Conservation (phyloP, 1,140 invertebrate species). For the Fopius arisanus region DNA sequence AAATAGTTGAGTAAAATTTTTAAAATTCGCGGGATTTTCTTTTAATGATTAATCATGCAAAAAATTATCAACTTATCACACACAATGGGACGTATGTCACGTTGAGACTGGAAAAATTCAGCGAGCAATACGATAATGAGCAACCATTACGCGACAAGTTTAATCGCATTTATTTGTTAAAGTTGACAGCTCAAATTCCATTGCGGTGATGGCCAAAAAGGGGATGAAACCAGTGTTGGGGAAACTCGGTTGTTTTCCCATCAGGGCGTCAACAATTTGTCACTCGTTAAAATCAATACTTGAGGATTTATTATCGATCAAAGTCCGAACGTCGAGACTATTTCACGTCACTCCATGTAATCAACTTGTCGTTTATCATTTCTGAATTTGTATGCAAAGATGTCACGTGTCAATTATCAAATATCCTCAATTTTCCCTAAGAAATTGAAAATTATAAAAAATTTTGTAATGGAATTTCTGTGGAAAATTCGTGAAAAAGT, state of each 20-base stretch:
- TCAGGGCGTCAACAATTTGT: slow-evolving; percentile 32
- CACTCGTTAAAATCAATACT: slow-evolving; percentile 29
- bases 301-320: slow-evolving; percentile 29
- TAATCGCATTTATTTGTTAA: slow-evolving; percentile 16
- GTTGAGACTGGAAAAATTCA: not conserved
- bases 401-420: no score
- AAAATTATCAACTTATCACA: not conserved
- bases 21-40: no score
- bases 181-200: slow-evolving; percentile 40
- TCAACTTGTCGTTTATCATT: not conserved
- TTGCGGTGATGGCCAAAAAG: not conserved
- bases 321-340: slow-evolving; percentile 26
- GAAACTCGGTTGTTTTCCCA: slow-evolving; percentile 19
- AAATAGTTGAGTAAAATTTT: no score
- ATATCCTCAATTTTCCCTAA: no score
- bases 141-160: slow-evolving; percentile 30
- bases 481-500: no score
- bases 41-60: not conserved
- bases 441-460: not conserved
- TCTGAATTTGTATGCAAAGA: not conserved
- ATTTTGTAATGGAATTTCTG: no score
- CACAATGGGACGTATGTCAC: not conserved
- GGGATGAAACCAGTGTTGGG: not conserved
- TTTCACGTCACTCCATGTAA: not conserved
- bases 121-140: slow-evolving; percentile 36